Evolutionary conservation across 2,113 vertebrate species (phyloP), one percentile per base, ranked within the genome.

Genomic region (Labeo rohita): DNA sequence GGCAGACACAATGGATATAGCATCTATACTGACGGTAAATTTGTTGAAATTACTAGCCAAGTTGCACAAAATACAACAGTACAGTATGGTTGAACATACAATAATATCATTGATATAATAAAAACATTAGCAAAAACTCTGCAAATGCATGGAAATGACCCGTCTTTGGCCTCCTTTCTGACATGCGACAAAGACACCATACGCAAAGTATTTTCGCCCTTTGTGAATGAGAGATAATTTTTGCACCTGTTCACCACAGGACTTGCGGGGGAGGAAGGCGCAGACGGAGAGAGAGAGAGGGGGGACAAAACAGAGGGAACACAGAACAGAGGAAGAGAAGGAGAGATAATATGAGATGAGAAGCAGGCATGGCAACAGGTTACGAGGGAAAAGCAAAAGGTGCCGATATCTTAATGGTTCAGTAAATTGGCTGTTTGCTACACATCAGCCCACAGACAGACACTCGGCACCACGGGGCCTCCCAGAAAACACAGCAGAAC

Each of bases 161-260:
- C 47, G 15, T 87, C 75, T 84, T 88, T 85, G 87, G 75, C 77
- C 43, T 28, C 6, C 84, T 90, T 86, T 84, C 89, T 86, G 83
- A 85, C 87, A 75, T 87, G 34, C 82, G 88, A 89, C 90, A 75
- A 88, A 91, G 88, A 90, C 61, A 86, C 63, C 36, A 43, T 47
- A 77, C 16, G 61, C 56, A 49, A 76, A 66, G 47, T 36, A 39
- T 66, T 68, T 85, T 78, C 2, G 74, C 74, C 84, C 74, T 43
- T 45, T 56, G 84, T 70, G 49, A 85, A 79, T n/a, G 43, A 39
- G 50, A 54, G 54, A 86, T 49, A 1, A 80, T 61, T 28, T 61
- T 73, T 49, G 39, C 85, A 86, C 85, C 79, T 79, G 85, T 73
- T 80, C 78, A 28, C 79, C 15, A 36, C n/a, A 77, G 63, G 15